These are phyloP conservation scores for Zaprionus lachaisei DNA, from an alignment of 1,140 invertebrate genomes.

Conservation along the genomic window DNA sequence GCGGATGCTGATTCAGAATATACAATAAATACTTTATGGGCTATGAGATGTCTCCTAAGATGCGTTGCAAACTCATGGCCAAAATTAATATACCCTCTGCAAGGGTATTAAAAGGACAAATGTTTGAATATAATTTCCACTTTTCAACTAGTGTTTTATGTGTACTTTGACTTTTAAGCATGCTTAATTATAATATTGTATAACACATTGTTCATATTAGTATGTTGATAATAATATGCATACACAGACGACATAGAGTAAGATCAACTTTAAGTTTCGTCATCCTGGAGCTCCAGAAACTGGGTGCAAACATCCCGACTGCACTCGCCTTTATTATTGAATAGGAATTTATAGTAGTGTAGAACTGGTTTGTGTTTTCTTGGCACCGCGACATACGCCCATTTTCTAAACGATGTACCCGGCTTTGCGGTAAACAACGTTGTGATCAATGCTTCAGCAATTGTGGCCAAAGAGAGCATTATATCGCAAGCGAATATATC, in stretches of 20 bases:
- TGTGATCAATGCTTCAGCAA: slow-evolving; percentile 75
- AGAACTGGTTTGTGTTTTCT: slow-evolving; percentile 87
- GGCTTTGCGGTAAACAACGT: slow-evolving; percentile 80
- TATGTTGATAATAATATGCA: slow-evolving; percentile 58
- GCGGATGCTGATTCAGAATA: too few relatives aligned
- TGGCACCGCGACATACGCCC: slow-evolving; percentile 82
- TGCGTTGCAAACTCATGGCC: too few relatives aligned
- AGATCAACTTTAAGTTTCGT: slow-evolving; percentile 76
- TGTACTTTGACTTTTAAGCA: slow-evolving; percentile 73
- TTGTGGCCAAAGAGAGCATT: slow-evolving; percentile 69
- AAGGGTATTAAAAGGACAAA: not conserved
- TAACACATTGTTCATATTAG: slow-evolving; percentile 69
- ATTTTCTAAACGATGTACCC: slow-evolving; percentile 73
- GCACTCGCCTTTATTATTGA: slow-evolving; percentile 97
- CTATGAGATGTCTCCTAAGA: too few relatives aligned
- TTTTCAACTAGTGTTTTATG: slow-evolving; percentile 65
- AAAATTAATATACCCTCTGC: too few relatives aligned
- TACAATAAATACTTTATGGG: too few relatives aligned
- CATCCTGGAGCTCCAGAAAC: slow-evolving; percentile 94
- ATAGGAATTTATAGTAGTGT: slow-evolving; percentile 98
- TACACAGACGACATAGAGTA: slow-evolving; percentile 38
- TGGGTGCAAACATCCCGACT: slow-evolving; percentile 96
- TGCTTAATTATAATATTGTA: slow-evolving; percentile 75
- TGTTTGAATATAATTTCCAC: slow-evolving; percentile 1
- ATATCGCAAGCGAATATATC: slow-evolving; percentile 78